A percentile compares a stretch with the other conserved stretches of the same genome.
Evolutionary conservation across 2,888 invertebrate genomes (phyloP).

Genomic region (Acrocyrtus sp.): DNA sequence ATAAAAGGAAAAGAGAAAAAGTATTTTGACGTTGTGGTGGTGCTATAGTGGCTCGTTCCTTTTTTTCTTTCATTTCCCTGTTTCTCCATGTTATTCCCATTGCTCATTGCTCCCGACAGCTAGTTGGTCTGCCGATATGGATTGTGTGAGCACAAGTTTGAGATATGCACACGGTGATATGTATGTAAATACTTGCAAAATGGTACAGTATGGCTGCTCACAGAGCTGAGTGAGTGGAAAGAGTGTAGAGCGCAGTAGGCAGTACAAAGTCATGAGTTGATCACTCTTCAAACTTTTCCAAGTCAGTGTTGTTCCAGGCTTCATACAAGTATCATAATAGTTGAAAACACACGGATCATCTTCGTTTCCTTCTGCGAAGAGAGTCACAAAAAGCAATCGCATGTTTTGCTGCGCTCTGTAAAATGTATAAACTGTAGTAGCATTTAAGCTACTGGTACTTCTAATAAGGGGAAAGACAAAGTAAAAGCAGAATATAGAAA

Average conservation of each 20-base stretch:
- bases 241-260: too few relatives aligned
- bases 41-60: conserved; percentile 4
- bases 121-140: conserved; percentile 39
- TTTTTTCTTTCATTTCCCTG: conserved; percentile 29
- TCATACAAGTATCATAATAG: conserved; percentile 12
- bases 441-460: not conserved
- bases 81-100: conserved; percentile 36
- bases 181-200: not conserved
- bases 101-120: conserved; percentile 42
- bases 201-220: not conserved
- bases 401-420: not conserved
- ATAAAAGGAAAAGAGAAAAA: conserved; percentile 25
- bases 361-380: not conserved
- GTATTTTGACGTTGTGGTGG: conserved; percentile 19
- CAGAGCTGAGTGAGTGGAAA: too few relatives aligned
- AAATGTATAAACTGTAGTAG: not conserved
- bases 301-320: conserved; percentile 37
- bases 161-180: conserved; percentile 4
- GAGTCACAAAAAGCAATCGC: not conserved
- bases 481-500: too few relatives aligned
- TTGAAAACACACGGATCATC: conserved; percentile 12
- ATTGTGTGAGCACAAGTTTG: not conserved
- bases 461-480: not conserved
- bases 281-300: conserved; percentile 41
- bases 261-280: conserved; percentile 47